Evolutionary conservation across 2,797 vertebrate genomes (phyloP).

Genomic region (Lagorchestes hirsutus): DNA sequence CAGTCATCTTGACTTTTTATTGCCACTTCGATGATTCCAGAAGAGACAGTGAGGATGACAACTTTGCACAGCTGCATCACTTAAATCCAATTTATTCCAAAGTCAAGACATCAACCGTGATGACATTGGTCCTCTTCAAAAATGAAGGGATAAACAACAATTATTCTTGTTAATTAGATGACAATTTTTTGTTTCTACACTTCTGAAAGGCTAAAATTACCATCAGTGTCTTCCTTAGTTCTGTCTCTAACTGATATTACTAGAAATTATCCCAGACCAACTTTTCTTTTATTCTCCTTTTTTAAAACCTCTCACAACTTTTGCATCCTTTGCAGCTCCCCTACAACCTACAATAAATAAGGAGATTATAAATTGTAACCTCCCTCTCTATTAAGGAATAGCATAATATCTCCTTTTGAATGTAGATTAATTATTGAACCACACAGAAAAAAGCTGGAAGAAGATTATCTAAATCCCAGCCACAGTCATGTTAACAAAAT

Average conservation of each 20-base stretch:
- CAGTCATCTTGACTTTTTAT: neutral
- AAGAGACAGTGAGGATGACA: neutral
- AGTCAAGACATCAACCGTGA: neutral
- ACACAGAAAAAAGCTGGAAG: neutral
- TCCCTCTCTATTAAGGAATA: neutral
- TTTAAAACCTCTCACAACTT: neutral
- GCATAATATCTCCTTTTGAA: neutral
- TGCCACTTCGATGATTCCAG: too few species aligned
- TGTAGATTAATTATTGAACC: neutral
- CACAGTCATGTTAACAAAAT: neutral
- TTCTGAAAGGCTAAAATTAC: neutral
- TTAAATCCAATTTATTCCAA: neutral
- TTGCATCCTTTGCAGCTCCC: neutral
- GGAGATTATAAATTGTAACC: neutral
- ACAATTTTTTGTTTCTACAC: neutral
- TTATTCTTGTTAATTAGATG: neutral
- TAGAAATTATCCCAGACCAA: neutral
- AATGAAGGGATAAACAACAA: neutral
- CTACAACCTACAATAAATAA: neutral
- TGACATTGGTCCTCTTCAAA: too few species aligned
- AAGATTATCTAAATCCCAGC: neutral
- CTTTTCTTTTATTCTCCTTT: neutral
- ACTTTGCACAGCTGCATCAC: neutral
- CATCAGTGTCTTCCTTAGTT: neutral
- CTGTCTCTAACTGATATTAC: neutral